Percentiles rank a stretch among this genome's conserved stretches.
phyloP scores from a whole-genome alignment of 2,113 vertebrate genomes.

The Grallaria varia region DNA sequence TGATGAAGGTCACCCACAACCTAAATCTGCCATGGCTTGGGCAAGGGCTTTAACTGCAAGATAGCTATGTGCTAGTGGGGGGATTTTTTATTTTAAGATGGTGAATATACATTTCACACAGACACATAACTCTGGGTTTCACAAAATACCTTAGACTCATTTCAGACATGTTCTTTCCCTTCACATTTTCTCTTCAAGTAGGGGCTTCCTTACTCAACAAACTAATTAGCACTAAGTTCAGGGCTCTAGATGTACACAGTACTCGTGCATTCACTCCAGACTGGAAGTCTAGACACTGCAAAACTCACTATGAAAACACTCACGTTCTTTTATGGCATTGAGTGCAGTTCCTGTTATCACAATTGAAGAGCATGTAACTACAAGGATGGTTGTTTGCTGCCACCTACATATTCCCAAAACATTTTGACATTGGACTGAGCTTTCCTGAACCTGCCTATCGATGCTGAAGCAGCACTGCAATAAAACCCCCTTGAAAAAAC shows the following conservation, averaged over 20 bases:
- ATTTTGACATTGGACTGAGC: neutral
- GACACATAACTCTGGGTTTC: neutral
- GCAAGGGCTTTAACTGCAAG: neutral
- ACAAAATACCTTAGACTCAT: neutral
- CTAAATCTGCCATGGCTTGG: neutral
- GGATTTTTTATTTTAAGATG: neutral
- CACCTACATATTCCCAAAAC: neutral
- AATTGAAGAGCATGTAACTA: neutral
- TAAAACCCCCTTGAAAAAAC: neutral
- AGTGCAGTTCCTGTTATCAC: neutral
- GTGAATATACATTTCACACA: neutral
- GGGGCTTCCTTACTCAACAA: neutral
- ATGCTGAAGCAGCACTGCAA: neutral
- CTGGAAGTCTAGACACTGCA: neutral
- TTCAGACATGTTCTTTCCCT: neutral
- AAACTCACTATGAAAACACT: neutral
- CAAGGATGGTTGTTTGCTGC: neutral
- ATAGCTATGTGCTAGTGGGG: neutral
- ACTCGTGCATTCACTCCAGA: neutral
- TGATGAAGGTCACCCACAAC: neutral
- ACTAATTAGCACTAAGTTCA: neutral
- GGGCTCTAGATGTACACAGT: neutral
- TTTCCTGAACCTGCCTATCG: neutral
- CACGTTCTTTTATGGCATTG: neutral
- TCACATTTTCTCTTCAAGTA: neutral